These are phyloP conservation scores for Centrocercus urophasianus DNA, from an alignment of 2,113 vertebrate genomes.

Conservation along the genomic window DNA sequence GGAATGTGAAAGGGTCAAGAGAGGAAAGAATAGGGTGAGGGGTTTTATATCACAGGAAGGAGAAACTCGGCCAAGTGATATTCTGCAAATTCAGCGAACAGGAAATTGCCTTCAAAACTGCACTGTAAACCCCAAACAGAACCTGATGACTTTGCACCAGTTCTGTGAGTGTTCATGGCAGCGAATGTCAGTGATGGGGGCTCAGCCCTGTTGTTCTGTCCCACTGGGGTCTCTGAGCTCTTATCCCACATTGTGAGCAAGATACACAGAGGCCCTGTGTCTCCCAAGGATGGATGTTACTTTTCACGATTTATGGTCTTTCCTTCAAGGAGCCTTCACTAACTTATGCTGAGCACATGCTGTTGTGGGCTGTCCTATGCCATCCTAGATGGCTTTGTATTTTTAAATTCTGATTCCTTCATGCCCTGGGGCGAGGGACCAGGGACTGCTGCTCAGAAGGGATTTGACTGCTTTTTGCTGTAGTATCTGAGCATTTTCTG, in stretches of 20 bases:
- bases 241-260: neutral
- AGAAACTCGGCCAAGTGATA: neutral
- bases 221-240: neutral
- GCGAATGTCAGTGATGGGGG: neutral
- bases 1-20: neutral
- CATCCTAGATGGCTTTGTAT: neutral
- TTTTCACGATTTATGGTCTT: fast-evolving
- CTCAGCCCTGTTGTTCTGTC: neutral
- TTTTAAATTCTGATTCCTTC: neutral
- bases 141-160: neutral
- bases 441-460: neutral
- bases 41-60: neutral
- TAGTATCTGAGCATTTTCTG: neutral
- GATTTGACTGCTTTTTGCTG: neutral
- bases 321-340: neutral
- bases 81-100: neutral
- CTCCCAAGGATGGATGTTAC: neutral
- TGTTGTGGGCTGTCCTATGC: neutral
- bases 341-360: neutral
- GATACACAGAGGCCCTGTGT: fast-evolving
- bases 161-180: neutral
- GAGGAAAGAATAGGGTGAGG: neutral
- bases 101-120: neutral
- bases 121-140: neutral
- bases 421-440: neutral